Evolutionary conservation across 1,140 invertebrate genomes (phyloP).

Genomic region (Ips typographus): DNA sequence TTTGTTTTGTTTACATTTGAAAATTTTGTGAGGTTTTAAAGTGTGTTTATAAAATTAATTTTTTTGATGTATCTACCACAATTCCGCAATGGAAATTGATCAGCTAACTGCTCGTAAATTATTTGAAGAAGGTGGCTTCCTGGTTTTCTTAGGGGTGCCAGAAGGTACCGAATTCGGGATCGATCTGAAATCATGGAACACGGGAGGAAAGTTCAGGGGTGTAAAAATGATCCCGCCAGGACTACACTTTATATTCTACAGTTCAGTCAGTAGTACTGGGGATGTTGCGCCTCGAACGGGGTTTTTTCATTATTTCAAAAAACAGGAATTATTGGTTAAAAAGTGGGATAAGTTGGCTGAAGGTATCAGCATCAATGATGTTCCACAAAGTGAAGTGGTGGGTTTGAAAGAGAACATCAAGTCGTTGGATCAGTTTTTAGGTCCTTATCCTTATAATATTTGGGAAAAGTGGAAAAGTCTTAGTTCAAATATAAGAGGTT

Average conservation of each 20-base stretch:
- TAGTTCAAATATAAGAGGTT: slow-evolving; percentile 71
- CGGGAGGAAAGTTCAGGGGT: slow-evolving; percentile 90
- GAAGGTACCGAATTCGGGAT: slow-evolving; percentile 93
- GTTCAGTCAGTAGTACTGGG: slow-evolving; percentile 59
- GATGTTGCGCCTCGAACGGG: slow-evolving; percentile 69
- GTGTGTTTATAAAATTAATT: too few species aligned
- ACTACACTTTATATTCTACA: slow-evolving; percentile 92
- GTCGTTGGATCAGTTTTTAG: slow-evolving; percentile 80
- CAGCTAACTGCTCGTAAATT: slow-evolving; percentile 75
- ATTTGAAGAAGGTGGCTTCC: slow-evolving; percentile 78
- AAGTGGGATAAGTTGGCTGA: slow-evolving; percentile 80
- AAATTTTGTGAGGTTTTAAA: too few species aligned
- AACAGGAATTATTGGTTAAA: slow-evolving; percentile 80
- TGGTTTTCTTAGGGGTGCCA: slow-evolving; percentile 84
- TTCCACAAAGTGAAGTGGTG: slow-evolving; percentile 61
- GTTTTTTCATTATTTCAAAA: slow-evolving; percentile 86
- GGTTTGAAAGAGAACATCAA: slow-evolving; percentile 71
- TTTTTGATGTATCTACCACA: too few species aligned
- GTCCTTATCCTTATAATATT: slow-evolving; percentile 88
- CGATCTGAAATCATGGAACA: slow-evolving; percentile 91
- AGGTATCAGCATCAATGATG: slow-evolving; percentile 63
- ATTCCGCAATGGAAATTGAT: slow-evolving; percentile 60
- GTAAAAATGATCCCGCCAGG: slow-evolving; percentile 99
- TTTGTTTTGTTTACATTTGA: too few species aligned
- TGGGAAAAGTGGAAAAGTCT: slow-evolving; percentile 85